Evolutionary conservation across 2,797 vertebrate genomes (phyloP), one percentile per base, ranked within the genome.

Genomic region (Furcifer pardalis): DNA sequence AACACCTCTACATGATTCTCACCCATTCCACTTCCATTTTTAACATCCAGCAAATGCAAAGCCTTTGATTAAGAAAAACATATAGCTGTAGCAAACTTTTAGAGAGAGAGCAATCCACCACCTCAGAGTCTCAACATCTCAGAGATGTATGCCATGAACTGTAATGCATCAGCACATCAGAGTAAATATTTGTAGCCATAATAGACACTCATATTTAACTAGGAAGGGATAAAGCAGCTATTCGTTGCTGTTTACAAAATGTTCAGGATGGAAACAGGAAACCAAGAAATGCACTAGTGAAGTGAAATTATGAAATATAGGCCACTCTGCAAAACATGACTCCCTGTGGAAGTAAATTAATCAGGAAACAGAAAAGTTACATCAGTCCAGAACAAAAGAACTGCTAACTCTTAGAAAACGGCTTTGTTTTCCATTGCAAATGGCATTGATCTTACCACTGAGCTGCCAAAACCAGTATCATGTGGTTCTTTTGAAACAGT

Each of bases 241-340:
- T 52, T 66, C 77, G 13, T 59, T 37, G 13, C 74, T 19, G n/a
- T 59, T 74, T 72, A n/a, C 30, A 65, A 59, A 74, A 83, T 7
- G 13, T 81, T 80, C 84, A 84, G 49, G 49, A 52, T 46, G 42
- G 3, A 89, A 69, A 63, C 46, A 68, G 35, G 21, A 84, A 76
- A 88, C 52, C 6, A 74, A 83, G 56, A 89, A 83, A 69, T 13
- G 1, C 23, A 72, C 4, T 30, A 73, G 37, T 35, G 0, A 87
- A 30, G 84, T 74, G 77, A 86, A 90, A 92, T 66, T 65, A 63
- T 27, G 86, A 77, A 83, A 89, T 68, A 82, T 72, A 85, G 49
- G n/a, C 30, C 84, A 42, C 44, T 2, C 79, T 75, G 27, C 15
- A 17, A 19, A 80, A 68, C 37, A 42, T 1, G 30, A 23, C n/a